Conservation (phyloP, 2,797 vertebrate species). For the Cichlasoma orientale region DNA sequence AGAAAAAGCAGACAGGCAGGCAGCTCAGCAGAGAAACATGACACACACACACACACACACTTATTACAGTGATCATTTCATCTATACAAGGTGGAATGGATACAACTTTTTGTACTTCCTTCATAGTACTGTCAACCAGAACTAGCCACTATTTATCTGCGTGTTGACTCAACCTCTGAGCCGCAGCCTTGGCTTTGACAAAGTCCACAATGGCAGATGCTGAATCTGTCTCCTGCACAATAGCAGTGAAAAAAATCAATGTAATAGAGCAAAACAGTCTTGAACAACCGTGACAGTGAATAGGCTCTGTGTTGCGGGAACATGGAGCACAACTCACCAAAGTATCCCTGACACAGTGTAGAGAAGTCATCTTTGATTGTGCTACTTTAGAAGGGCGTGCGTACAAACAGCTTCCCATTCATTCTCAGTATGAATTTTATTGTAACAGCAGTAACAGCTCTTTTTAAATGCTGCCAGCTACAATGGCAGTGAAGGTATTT, state of each 20-base stretch:
- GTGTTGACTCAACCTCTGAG: slow-evolving; percentile 42
- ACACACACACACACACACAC: not conserved
- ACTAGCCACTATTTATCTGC: slow-evolving; percentile 42
- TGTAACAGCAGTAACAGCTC: not conserved
- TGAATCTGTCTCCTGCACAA: slow-evolving; percentile 49
- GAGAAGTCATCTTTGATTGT: slow-evolving; percentile 25
- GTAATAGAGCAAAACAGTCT: slow-evolving; percentile 50
- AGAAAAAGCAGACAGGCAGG: not conserved
- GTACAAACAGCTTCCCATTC: slow-evolving; percentile 3
- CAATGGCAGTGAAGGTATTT: not conserved
- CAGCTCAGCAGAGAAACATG: not conserved
- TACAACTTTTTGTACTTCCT: slow-evolving; percentile 29
- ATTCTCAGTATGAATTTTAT: not conserved
- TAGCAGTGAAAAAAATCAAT: slow-evolving; percentile 46
- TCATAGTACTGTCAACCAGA: slow-evolving; percentile 25
- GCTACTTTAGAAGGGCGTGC: not conserved
- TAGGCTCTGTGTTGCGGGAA: not conserved
- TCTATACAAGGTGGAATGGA: slow-evolving; percentile 37
- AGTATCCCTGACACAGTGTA: slow-evolving; percentile 10
- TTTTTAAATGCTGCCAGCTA: not conserved
- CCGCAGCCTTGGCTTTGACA: slow-evolving; percentile 41
- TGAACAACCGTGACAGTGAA: slow-evolving; percentile 28
- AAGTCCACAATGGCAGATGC: slow-evolving; percentile 53
- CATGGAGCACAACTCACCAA: slow-evolving; percentile 17
- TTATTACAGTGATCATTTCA: slow-evolving; percentile 26